A percentile compares a stretch with the other conserved stretches of the same genome.
phyloP scores from a whole-genome alignment of 1,140 invertebrate species.

The Caerostris extrusa region DNA sequence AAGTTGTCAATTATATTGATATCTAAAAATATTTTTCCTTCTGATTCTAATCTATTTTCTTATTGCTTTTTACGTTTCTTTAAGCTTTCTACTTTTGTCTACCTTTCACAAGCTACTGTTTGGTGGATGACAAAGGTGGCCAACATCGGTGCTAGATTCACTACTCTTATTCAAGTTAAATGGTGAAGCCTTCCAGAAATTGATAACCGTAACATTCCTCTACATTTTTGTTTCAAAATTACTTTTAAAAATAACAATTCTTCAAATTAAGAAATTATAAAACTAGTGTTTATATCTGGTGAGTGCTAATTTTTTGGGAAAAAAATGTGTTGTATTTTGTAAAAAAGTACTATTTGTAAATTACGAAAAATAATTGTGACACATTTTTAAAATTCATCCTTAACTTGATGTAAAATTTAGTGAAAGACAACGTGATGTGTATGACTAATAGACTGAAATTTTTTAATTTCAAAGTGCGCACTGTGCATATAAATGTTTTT shows the following conservation, averaged over 20 bases:
- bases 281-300: background rate
- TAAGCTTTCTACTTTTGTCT: background rate
- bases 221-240: background rate
- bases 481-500: background rate
- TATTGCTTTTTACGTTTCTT: background rate
- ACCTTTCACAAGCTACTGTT: background rate
- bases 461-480: background rate
- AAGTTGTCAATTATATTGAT: background rate
- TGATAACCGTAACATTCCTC: background rate
- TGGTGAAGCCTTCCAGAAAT: background rate
- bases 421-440: background rate
- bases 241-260: background rate
- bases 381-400: background rate
- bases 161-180: background rate
- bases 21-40: background rate
- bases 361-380: slow-evolving; percentile 1
- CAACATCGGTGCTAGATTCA: background rate
- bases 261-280: background rate
- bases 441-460: background rate
- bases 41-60: background rate
- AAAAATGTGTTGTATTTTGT: background rate
- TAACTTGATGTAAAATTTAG: background rate
- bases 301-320: background rate
- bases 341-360: background rate
- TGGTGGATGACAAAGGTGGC: background rate